phyloP scores from a whole-genome alignment of 2,888 invertebrate genomes.

The Dolichopus griseipennis region DNA sequence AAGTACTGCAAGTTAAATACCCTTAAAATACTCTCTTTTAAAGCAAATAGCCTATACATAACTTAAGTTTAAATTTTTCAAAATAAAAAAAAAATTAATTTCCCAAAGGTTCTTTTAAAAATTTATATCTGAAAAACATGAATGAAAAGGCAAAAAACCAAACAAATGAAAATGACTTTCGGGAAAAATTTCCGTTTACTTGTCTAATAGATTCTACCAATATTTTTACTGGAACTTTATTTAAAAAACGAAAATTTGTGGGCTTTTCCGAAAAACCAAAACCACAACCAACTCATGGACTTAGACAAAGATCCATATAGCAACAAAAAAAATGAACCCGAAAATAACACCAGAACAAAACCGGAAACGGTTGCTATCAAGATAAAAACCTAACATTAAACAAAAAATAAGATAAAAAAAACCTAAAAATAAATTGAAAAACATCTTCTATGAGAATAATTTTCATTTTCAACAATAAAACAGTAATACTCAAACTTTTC shows the following conservation, averaged over 20 bases:
- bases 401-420: neutral
- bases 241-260: neutral
- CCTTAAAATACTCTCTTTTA: neutral
- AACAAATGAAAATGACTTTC: neutral
- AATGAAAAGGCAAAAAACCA: neutral
- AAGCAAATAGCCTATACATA: neutral
- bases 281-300: neutral
- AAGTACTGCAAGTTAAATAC: neutral
- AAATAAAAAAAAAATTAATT: neutral
- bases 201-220: neutral
- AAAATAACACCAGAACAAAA: neutral
- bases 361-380: slow-evolving; percentile 2
- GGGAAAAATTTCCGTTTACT: neutral
- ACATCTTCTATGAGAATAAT: too few relatives aligned
- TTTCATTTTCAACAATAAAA: too few relatives aligned
- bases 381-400: neutral
- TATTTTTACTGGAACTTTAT: neutral
- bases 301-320: neutral
- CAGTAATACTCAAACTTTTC: too few relatives aligned
- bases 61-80: neutral
- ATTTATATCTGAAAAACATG: too few relatives aligned
- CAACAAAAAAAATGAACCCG: neutral
- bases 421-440: too few relatives aligned
- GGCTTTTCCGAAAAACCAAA: neutral
- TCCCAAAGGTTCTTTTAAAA: neutral